Base-by-base conservation (phyloP, 2,888 invertebrate species). In the Cerastis rubricosa region DNA sequence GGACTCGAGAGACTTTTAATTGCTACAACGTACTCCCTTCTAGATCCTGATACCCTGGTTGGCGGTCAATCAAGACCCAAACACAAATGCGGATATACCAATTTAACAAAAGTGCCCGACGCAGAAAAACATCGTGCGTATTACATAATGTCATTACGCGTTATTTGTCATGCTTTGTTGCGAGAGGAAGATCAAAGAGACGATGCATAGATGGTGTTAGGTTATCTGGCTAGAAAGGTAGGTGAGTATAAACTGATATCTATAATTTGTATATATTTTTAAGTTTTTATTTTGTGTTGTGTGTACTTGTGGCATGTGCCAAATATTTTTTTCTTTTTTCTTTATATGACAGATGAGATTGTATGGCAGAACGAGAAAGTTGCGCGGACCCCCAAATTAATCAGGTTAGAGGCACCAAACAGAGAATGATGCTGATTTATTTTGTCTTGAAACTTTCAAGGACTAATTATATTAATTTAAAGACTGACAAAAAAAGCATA, bases 71-170 rank as follows among this genome's bases (percentile, higher is more conserved):
- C 61, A 78, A 54, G 61, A 47, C 68, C 40, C 14, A 43, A 61
- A 78, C 29, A 17, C 78, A 54, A 61, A 12, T 45, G 47, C 78
- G 84, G 78, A 79, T 78, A 68, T 68, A 78, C 19, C 84, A 79
- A 84, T 79, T 78, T 40, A 79, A 43, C 61, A 29, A 66, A 14
- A 67, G 25, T 43, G 54, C 22, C 8, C 47, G 25, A 14, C 35
- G 47, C n/a, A 68, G 61, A 78, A 67, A 66, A 78, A 83, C 84
- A 54, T 54, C 68, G 22, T n/a, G 40, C n/a, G 40, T 2, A 49
- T 78, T 78, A 43, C 29, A 49, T 76, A 35, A 49, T 35, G 47
- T 14, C 12, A 45, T 45, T 35, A 43, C n/a, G 49, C 35, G 19
- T 19, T 54, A 64, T 64, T 29, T 80, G 43, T 59, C 43, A 19